These are phyloP conservation scores for Xanthorhoe spadicearia DNA, from an alignment of 2,888 invertebrate genomes.

Conservation along the genomic window DNA sequence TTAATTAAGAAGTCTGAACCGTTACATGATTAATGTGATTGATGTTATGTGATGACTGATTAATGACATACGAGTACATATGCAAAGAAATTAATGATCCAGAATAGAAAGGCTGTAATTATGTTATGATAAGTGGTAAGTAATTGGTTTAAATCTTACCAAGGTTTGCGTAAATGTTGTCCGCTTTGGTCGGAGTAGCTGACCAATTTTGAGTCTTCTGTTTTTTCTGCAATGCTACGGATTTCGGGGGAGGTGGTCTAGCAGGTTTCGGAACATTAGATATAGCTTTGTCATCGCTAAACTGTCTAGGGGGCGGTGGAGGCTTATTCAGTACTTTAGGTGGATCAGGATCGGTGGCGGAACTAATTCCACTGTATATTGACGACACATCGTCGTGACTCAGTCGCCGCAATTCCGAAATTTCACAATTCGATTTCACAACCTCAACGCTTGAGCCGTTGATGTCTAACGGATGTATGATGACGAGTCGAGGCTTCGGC, in stretches of 20 bases:
- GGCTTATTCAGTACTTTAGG: slow-evolving; percentile 85
- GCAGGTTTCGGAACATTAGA: slow-evolving; percentile 86
- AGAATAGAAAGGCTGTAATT: slow-evolving; percentile 6
- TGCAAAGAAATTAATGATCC: slow-evolving; percentile 7
- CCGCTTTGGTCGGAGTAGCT: slow-evolving; percentile 66
- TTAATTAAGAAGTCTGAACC: slow-evolving; percentile 24
- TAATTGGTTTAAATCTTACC: slow-evolving; percentile 77
- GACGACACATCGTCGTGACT: slow-evolving; percentile 84
- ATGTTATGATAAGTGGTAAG: slow-evolving; percentile 6
- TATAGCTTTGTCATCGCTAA: slow-evolving; percentile 78
- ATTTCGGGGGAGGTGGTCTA: slow-evolving; percentile 90
- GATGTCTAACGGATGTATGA: slow-evolving; percentile 94
- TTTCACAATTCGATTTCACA: slow-evolving; percentile 84
- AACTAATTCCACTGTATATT: slow-evolving; percentile 76
- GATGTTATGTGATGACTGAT: not conserved
- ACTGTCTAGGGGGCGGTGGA: slow-evolving; percentile 90
- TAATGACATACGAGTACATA: not conserved
- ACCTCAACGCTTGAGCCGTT: slow-evolving; percentile 93
- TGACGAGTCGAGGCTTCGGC: slow-evolving; percentile 91
- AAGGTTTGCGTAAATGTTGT: slow-evolving; percentile 92
- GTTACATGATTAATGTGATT: slow-evolving; percentile 8
- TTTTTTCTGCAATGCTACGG: slow-evolving; percentile 86
- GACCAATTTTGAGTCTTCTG: slow-evolving; percentile 83
- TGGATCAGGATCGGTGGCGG: slow-evolving; percentile 68
- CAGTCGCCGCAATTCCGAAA: slow-evolving; percentile 68